A percentile compares a stretch with the other conserved stretches of the same genome.
Evolutionary conservation across 2,888 invertebrate species (phyloP).

Genomic region (Macropis europaea): DNA sequence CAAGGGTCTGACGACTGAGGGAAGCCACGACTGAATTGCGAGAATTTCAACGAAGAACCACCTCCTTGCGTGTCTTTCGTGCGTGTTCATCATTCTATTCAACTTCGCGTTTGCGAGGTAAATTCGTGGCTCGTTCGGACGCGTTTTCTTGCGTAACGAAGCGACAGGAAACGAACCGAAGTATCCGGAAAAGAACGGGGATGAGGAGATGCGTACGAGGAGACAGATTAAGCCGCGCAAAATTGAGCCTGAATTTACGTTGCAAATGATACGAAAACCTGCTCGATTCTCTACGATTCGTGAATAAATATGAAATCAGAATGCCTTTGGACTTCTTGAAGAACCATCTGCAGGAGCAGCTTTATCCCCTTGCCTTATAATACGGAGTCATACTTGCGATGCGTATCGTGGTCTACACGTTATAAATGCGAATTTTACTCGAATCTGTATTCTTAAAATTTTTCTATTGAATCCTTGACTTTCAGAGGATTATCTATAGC

Average conservation of each 20-base stretch:
- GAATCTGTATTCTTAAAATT: too few species aligned
- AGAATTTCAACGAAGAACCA: background rate
- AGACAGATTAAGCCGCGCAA: conserved; percentile 15
- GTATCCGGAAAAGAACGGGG: conserved; percentile 1
- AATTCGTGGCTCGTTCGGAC: background rate
- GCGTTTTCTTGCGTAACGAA: conserved; percentile 9
- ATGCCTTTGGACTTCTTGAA: background rate
- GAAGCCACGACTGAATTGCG: background rate
- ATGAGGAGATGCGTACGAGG: background rate
- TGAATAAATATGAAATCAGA: background rate
- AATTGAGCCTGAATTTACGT: conserved; percentile 5
- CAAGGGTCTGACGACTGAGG: background rate
- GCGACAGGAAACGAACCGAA: conserved; percentile 4
- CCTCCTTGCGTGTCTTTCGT: conserved; percentile 4
- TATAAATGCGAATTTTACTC: too few species aligned
- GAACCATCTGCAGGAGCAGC: too few species aligned
- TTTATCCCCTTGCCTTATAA: too few species aligned
- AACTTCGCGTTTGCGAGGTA: background rate
- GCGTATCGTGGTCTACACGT: too few species aligned
- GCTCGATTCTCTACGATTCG: background rate
- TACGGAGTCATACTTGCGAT: too few species aligned
- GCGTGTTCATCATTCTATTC: background rate
- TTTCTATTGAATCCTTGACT: too few species aligned
- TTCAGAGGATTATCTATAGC: too few species aligned
- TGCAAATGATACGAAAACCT: background rate